Conservation (phyloP, 2,888 invertebrate genomes). For the Melinaea marsaeus region DNA sequence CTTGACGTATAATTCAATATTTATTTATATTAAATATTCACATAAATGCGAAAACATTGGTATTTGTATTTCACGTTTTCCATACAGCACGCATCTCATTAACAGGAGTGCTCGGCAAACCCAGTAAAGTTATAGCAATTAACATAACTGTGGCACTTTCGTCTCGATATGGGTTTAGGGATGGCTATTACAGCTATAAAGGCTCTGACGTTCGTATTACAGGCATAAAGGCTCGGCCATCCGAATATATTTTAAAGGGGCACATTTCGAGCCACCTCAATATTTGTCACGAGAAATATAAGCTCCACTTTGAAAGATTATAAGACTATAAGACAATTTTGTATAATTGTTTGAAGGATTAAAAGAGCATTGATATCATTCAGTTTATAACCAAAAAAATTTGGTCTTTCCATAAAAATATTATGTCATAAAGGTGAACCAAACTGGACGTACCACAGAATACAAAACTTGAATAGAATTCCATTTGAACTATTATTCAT, state of each 20-base stretch:
- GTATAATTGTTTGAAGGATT: no score
- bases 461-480: background rate
- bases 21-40: no score
- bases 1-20: no score
- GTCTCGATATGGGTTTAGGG: constrained; percentile 38
- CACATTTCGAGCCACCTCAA: background rate
- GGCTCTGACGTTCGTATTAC: constrained; percentile 17
- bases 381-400: no score
- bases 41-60: no score
- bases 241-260: constrained; percentile 19
- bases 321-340: no score
- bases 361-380: no score
- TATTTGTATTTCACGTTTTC: constrained; percentile 1
- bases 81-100: constrained; percentile 43
- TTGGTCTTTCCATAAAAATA: no score
- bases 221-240: constrained; percentile 18
- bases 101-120: constrained; percentile 53
- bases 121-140: constrained; percentile 53
- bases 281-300: background rate
- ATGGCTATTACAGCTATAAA: constrained; percentile 37
- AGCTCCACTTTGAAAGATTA: no score
- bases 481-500: constrained; percentile 28
- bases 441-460: background rate
- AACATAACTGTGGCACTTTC: constrained; percentile 43
- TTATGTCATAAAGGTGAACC: no score